phyloP scores from a whole-genome alignment of 2,113 vertebrate species.

The Casuarius casuarius region DNA sequence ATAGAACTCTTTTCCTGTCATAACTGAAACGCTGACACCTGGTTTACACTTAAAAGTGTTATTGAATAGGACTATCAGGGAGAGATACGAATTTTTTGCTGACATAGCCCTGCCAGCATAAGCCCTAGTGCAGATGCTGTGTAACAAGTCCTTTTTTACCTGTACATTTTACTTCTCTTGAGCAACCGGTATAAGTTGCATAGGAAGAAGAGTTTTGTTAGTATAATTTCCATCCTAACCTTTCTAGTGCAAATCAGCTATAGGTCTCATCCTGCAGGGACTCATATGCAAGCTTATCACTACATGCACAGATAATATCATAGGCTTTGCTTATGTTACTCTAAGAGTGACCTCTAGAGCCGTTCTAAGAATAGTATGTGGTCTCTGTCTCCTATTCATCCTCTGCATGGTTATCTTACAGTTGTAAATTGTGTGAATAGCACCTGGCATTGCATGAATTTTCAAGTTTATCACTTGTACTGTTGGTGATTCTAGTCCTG shows the following conservation, averaged over 20 bases:
- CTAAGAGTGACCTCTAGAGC: background rate
- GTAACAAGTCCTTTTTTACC: conserved; percentile 39
- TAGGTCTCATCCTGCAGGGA: background rate
- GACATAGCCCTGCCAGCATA: conserved; percentile 22
- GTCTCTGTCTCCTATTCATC: background rate
- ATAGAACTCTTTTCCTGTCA: background rate
- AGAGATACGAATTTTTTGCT: conserved; percentile 45
- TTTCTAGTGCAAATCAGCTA: conserved; percentile 26
- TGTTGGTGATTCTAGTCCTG: background rate
- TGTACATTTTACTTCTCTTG: conserved; percentile 10
- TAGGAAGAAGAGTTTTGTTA: conserved; percentile 6
- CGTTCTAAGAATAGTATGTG: background rate
- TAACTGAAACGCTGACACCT: conserved; percentile 26
- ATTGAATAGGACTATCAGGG: conserved; percentile 18
- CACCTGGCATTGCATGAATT: background rate
- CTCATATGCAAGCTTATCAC: background rate
- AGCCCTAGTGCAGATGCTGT: background rate
- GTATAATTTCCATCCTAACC: conserved; percentile 16
- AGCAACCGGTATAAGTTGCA: background rate
- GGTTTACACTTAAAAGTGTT: conserved; percentile 57
- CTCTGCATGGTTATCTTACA: background rate
- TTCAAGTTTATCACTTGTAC: background rate
- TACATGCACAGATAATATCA: background rate
- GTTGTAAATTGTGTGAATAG: background rate
- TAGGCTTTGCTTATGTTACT: accelerated